A percentile compares a stretch with the other conserved stretches of the same genome.
Evolutionary conservation across 1,140 invertebrate genomes (phyloP).

Genomic region (Gonioctena quinquepunctata): DNA sequence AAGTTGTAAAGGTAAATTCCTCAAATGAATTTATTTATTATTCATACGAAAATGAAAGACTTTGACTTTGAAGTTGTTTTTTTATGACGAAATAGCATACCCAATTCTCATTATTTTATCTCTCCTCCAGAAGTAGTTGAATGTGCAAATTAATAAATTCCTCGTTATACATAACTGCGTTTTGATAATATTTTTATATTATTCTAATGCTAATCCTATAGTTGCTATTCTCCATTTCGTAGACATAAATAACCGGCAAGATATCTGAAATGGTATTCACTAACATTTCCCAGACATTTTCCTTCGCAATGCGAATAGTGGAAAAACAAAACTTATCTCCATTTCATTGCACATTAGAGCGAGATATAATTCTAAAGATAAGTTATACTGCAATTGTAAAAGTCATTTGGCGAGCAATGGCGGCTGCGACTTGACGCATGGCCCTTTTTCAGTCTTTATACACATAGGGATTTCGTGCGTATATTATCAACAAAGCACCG

Average conservation of each 20-base stretch:
- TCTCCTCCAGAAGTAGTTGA: too few relatives aligned
- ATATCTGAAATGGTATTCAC: background rate
- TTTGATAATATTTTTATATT: too few relatives aligned
- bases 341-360: constrained; percentile 42
- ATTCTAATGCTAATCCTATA: too few relatives aligned
- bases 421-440: constrained; percentile 36
- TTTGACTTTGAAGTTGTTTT: too few relatives aligned
- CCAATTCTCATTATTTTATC: too few relatives aligned
- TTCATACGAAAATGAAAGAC: too few relatives aligned
- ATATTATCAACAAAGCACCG: constrained; percentile 18
- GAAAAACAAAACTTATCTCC: constrained; percentile 14
- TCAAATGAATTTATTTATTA: too few relatives aligned
- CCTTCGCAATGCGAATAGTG: background rate
- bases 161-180: too few relatives aligned
- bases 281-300: background rate
- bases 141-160: too few relatives aligned
- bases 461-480: constrained; percentile 30
- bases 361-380: constrained; percentile 43
- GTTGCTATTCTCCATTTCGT: too few relatives aligned
- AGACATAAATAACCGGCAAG: background rate
- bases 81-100: too few relatives aligned
- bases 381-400: constrained; percentile 47
- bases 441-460: constrained; percentile 30
- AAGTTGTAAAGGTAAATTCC: too few relatives aligned
- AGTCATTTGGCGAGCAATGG: constrained; percentile 46